A percentile compares a stretch with the other conserved stretches of the same genome.
Evolutionary conservation across 2,888 invertebrate genomes (phyloP).

Genomic region (Cynaeus angustus): DNA sequence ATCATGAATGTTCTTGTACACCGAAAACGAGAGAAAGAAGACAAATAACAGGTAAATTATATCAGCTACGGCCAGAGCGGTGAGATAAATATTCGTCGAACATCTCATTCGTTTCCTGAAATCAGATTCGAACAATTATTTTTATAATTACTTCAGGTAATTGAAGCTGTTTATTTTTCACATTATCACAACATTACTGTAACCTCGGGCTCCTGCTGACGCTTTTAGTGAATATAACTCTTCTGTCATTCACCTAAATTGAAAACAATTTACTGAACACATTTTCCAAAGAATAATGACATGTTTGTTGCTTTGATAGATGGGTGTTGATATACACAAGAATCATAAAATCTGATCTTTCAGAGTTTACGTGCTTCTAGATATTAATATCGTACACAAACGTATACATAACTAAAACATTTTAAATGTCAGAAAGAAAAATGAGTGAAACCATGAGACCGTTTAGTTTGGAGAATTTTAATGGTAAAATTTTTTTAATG

Average conservation of each 20-base stretch:
- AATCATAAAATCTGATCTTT: conserved; percentile 10
- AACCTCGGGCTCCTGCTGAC: conserved; percentile 10
- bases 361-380: background rate
- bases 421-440: conserved; percentile 7
- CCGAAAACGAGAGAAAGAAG: conserved; percentile 77
- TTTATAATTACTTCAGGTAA: conserved; percentile 5
- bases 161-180: conserved; percentile 15
- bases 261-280: conserved; percentile 27
- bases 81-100: conserved; percentile 84
- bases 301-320: conserved; percentile 15
- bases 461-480: too few species aligned
- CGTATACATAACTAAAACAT: background rate
- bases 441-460: background rate
- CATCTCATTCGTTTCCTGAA: conserved; percentile 80
- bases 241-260: conserved; percentile 31
- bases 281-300: conserved; percentile 21
- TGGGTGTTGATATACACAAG: conserved; percentile 24
- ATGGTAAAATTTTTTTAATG: too few species aligned
- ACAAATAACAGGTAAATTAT: conserved; percentile 80
- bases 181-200: conserved; percentile 14
- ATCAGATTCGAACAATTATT: conserved; percentile 42
- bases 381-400: background rate
- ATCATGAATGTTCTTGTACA: conserved; percentile 75
- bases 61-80: conserved; percentile 82
- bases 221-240: conserved; percentile 28